These are phyloP conservation scores for Ceratitis capitata DNA, from an alignment of 1,140 invertebrate species.

Conservation along the genomic window DNA sequence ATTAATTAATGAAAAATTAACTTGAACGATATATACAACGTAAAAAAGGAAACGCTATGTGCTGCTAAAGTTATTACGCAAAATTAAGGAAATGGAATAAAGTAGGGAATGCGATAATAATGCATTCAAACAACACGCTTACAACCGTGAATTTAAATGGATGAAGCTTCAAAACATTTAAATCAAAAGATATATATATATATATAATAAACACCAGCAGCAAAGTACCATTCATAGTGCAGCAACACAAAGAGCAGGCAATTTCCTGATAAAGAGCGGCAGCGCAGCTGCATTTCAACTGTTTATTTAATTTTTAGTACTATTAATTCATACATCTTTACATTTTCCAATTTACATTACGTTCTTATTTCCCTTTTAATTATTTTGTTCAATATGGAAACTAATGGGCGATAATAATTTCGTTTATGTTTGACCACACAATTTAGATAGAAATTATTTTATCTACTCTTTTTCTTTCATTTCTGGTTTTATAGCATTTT, in stretches of 20 bases:
- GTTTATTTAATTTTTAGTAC: background rate
- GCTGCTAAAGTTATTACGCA: constrained; percentile 22
- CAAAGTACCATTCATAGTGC: background rate
- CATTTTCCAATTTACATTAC: too few species aligned
- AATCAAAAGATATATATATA: too few species aligned
- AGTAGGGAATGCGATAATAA: constrained; percentile 14
- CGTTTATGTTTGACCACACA: background rate
- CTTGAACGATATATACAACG: constrained; percentile 7
- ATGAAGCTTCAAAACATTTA: constrained; percentile 12
- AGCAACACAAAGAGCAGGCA: constrained; percentile 5
- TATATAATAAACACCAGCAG: background rate
- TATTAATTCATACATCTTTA: background rate
- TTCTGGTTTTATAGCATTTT: background rate
- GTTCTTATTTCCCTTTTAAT: too few species aligned
- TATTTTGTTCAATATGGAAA: background rate
- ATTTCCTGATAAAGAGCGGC: background rate
- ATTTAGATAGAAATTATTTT: background rate
- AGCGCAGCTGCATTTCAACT: background rate
- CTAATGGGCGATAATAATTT: background rate
- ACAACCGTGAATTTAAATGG: background rate
- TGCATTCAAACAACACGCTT: background rate
- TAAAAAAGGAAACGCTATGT: constrained; percentile 9
- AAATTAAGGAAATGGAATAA: constrained; percentile 7
- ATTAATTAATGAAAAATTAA: constrained; percentile 37
- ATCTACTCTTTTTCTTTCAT: background rate